A percentile compares a stretch with the other conserved stretches of the same genome.
Conservation (phyloP, 2,888 invertebrate species). For the Sminthurides aquaticus region DNA sequence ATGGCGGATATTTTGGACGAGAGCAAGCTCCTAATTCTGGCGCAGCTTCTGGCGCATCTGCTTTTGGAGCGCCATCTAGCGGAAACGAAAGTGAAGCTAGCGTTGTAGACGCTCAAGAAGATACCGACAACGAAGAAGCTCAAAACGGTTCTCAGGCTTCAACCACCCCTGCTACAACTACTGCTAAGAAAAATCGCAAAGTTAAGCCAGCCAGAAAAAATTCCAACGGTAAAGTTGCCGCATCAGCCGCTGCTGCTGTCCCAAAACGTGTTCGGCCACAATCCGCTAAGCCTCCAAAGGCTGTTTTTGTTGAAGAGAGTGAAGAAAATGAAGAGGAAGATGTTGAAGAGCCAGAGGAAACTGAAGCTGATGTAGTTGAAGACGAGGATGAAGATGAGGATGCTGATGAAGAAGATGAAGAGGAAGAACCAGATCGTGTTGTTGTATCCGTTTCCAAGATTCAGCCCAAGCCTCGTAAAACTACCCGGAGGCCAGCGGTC, state of each 20-base stretch:
- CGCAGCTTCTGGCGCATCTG: background rate
- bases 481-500: background rate
- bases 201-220: background rate
- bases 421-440: background rate
- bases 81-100: background rate
- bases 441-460: background rate
- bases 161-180: background rate
- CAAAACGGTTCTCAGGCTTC: background rate
- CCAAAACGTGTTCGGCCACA: background rate
- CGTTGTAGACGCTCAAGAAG: too few relatives aligned
- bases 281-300: too few relatives aligned
- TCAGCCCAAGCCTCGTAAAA: background rate
- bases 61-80: background rate
- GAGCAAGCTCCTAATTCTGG: background rate
- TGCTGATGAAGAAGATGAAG: background rate
- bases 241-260: background rate
- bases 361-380: background rate
- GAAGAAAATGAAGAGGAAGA: background rate
- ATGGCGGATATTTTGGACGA: too few relatives aligned
- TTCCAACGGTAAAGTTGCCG: background rate
- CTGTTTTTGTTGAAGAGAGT: background rate
- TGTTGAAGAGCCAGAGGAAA: conserved; percentile 1
- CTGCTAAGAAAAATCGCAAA: background rate
- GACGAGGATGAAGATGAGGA: background rate
- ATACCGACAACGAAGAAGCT: background rate